Evolutionary conservation across 2,797 vertebrate genomes (phyloP).

Genomic region (Sitta carolinensis): DNA sequence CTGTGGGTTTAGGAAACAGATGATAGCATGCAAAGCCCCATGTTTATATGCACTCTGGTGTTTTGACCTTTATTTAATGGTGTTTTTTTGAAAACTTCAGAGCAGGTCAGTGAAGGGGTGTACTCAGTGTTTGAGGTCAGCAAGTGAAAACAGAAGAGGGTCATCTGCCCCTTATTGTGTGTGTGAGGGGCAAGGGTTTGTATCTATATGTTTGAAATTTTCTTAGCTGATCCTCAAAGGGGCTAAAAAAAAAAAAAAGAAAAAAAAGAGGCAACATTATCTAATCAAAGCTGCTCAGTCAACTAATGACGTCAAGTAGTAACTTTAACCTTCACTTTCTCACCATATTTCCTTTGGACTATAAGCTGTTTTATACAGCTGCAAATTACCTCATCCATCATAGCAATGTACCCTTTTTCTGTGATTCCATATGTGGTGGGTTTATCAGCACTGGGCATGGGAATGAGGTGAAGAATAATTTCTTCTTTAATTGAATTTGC

Average conservation of each 20-base stretch:
- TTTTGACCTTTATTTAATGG: constrained; percentile 7
- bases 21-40: background rate
- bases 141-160: background rate
- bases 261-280: background rate
- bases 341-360: background rate
- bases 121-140: background rate
- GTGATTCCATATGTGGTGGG: background rate
- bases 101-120: background rate
- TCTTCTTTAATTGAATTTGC: constrained; percentile 14
- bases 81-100: background rate
- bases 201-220: background rate
- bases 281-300: background rate
- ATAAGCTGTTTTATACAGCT: background rate
- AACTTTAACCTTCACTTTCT: background rate
- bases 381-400: constrained; percentile 12
- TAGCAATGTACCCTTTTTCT: background rate
- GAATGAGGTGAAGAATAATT: constrained; percentile 15
- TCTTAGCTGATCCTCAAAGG: background rate
- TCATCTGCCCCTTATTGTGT: background rate
- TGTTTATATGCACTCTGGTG: background rate
- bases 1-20: constrained; percentile 1
- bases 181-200: background rate
- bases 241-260: background rate
- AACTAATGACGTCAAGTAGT: background rate
- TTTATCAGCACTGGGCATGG: background rate